Evolutionary conservation across 2,888 invertebrate species (phyloP), one percentile per base, ranked within the genome.

Genomic region (Altica lythri): DNA sequence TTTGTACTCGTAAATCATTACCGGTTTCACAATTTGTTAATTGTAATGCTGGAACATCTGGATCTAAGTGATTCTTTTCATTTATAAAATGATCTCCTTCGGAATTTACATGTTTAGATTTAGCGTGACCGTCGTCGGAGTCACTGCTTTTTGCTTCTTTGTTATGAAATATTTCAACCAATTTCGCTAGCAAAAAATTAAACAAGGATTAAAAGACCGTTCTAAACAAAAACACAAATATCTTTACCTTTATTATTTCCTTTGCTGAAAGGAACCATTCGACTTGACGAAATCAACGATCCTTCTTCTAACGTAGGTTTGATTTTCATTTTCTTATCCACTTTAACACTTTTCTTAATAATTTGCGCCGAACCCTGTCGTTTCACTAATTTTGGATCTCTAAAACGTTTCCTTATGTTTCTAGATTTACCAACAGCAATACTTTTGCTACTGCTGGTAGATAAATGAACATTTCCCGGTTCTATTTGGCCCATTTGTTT

Each of bases 81-180:
- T 29, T 37, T n/a, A 5, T 43, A 19, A 2, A 10, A 40, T 38
- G 29, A 5, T 48, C 48, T n/a, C 19, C 48, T 2, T 44, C 25
- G 9, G 30, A 17, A 19, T 37, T 44, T 4, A 35, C 2, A n/a
- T 18, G 18, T n/a, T n/a, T n/a, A n/a, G n/a, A n/a, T n/a, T 63
- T 65, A 16, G 54, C 9, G 14, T 62, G 52, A n/a, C 65, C 66
- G 37, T 71, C 73, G 4, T 75, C 75, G 1, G 75, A 74, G 53
- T 74, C 72, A 48, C 72, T 75, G 17, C 65, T 67, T 51, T 70
- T 73, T 1, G 71, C 69, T 1, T 73, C 74, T 14, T 61, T 63
- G 53, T 77, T 77, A 50, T 76, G 77, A 55, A 76, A 77, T 16
- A 77, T 66, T 62, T 77, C 77, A 2, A 77, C 72, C 19, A 77